These are phyloP conservation scores for Lithobates pipiens DNA, from an alignment of 2,797 vertebrate genomes.

Conservation along the genomic window DNA sequence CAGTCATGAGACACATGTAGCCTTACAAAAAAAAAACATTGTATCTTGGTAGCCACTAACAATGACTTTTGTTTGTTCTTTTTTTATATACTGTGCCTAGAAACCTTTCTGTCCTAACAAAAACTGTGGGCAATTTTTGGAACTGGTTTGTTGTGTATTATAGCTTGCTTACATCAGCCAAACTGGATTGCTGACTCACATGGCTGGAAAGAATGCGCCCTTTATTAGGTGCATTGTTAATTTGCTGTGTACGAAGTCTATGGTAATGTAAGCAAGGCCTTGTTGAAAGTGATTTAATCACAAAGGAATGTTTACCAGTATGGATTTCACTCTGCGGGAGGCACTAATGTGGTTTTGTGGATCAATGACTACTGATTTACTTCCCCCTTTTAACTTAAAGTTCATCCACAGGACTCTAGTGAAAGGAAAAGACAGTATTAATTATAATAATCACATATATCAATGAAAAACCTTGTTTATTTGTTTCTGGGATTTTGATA, in stretches of 20 bases:
- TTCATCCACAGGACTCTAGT: not conserved
- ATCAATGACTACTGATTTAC: conserved; percentile 16
- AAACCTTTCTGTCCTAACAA: conserved; percentile 3
- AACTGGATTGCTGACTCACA: not conserved
- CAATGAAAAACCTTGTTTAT: no score
- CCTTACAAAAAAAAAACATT: not conserved
- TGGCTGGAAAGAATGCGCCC: not conserved
- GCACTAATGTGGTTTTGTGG: conserved; percentile 1
- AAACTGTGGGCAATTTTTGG: not conserved
- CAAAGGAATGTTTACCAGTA: conserved; percentile 45
- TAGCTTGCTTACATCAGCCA: not conserved
- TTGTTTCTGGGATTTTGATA: no score
- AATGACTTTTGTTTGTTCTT: not conserved
- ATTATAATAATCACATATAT: no score
- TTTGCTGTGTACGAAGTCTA: conserved; percentile 9
- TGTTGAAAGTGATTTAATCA: conserved; percentile 15
- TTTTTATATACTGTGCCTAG: not conserved
- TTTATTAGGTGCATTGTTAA: not conserved
- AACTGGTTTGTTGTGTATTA: conserved; percentile 8
- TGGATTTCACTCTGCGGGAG: conserved; percentile 37
- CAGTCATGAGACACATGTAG: not conserved
- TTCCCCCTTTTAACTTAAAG: not conserved
- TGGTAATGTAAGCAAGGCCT: conserved; percentile 28
- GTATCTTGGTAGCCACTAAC: not conserved
- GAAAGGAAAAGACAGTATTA: no score